Conservation (phyloP, 64 coral and sea anemone species). For the Actinia equina region DNA sequence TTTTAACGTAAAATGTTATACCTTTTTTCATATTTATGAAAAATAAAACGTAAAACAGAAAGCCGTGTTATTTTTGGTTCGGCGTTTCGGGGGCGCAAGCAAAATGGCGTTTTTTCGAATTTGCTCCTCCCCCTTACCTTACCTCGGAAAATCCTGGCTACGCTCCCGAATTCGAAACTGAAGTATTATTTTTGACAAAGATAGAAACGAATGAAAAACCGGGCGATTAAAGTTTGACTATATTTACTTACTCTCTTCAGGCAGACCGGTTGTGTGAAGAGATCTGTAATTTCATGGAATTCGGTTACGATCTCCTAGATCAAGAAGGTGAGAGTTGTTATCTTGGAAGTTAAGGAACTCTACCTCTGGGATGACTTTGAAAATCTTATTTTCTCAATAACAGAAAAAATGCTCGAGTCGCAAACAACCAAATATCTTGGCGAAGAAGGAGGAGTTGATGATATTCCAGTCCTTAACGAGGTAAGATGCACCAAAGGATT, state of each 20-base stretch:
- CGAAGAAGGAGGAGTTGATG: background rate
- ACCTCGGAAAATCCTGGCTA: too few relatives aligned
- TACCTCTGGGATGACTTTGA: background rate
- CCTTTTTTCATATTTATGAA: too few relatives aligned
- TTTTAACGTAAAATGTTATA: too few relatives aligned
- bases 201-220: too few relatives aligned
- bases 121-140: too few relatives aligned
- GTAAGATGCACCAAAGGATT: background rate
- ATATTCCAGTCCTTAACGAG: background rate
- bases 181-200: too few relatives aligned
- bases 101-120: too few relatives aligned
- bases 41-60: too few relatives aligned
- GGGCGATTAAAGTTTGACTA: too few relatives aligned
- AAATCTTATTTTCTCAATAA: background rate
- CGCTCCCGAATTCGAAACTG: too few relatives aligned
- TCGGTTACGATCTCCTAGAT: constrained; percentile 57
- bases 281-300: constrained; percentile 74
- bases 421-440: background rate
- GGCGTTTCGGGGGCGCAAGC: too few relatives aligned
- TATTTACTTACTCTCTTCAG: constrained; percentile 26
- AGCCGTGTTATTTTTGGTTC: too few relatives aligned
- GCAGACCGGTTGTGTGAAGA: constrained; percentile 75
- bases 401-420: background rate
- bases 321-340: constrained; percentile 50
- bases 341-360: background rate